Percentiles rank a stretch among this genome's conserved stretches.
Evolutionary conservation across 2,113 vertebrate genomes (phyloP).

Genomic region (Ictidomys tridecemlineatus): DNA sequence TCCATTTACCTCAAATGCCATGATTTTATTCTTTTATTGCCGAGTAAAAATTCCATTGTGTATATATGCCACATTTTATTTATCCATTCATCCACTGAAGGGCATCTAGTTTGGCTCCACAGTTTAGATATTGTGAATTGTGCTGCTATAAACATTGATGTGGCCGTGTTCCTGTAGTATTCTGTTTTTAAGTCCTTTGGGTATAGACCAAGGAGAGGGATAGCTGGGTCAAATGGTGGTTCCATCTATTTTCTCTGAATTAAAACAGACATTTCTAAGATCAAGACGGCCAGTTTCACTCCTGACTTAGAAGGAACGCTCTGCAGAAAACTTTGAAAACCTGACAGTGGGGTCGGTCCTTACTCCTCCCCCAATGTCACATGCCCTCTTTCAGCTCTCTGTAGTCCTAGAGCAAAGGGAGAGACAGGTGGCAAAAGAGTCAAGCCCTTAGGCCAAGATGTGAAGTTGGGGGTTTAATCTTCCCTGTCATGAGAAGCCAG

Average conservation of each 20-base stretch:
- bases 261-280: neutral
- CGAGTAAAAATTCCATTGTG: too few species aligned
- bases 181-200: too few species aligned
- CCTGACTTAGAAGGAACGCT: neutral
- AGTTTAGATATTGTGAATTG: too few species aligned
- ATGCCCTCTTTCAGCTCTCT: neutral
- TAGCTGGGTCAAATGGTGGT: too few species aligned
- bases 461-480: neutral
- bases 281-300: neutral
- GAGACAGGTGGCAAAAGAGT: neutral
- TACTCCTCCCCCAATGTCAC: fast-evolving
- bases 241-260: neutral
- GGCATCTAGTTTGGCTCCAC: too few species aligned
- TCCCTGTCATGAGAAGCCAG: neutral
- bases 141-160: too few species aligned
- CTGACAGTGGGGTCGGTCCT: neutral
- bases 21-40: too few species aligned
- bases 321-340: neutral
- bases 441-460: neutral
- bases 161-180: too few species aligned
- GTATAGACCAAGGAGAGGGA: too few species aligned
- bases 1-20: too few species aligned
- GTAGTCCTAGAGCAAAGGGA: neutral
- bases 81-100: too few species aligned
- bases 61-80: too few species aligned